A percentile compares a stretch with the other conserved stretches of the same genome.
phyloP scores from a whole-genome alignment of 2,888 invertebrate species.

The Andrena haemorrhoa region DNA sequence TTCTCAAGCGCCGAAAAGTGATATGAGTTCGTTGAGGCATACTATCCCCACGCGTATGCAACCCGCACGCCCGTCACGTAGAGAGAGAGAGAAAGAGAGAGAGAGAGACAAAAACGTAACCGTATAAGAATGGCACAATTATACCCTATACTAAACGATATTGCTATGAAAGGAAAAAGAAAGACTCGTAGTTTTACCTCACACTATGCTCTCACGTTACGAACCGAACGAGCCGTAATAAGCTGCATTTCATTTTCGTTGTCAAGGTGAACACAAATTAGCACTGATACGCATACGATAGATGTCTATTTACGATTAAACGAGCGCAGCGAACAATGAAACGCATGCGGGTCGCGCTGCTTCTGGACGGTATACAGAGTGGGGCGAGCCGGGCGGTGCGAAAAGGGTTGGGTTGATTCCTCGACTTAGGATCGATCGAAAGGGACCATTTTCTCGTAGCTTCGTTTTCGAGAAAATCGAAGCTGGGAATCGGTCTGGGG shows the following conservation, averaged over 20 bases:
- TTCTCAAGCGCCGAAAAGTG: conserved; percentile 21
- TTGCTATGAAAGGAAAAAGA: not conserved
- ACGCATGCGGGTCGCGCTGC: too few species aligned
- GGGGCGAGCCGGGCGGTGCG: too few species aligned
- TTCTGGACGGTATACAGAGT: too few species aligned
- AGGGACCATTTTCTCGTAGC: too few species aligned
- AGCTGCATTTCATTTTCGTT: conserved; percentile 21
- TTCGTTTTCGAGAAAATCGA: too few species aligned
- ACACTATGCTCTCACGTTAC: conserved; percentile 12
- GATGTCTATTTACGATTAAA: conserved; percentile 31
- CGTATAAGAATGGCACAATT: conserved; percentile 42
- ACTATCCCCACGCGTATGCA: conserved; percentile 4
- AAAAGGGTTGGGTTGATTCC: too few species aligned
- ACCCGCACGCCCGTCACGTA: conserved; percentile 15
- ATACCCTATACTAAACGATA: conserved; percentile 42
- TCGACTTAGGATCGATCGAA: too few species aligned
- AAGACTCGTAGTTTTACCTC: conserved; percentile 26
- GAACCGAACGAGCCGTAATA: conserved; percentile 5
- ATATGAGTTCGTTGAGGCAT: conserved; percentile 16
- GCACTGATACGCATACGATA: conserved; percentile 11
- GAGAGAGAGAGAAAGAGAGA: not conserved
- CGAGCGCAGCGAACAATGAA: not conserved
- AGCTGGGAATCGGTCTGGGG: too few species aligned
- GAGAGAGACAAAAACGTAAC: conserved; percentile 14
- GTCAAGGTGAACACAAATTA: conserved; percentile 10